A percentile compares a stretch with the other conserved stretches of the same genome.
These are phyloP conservation scores for Cynocephalus volans DNA, from an alignment of 2,113 vertebrate genomes.

Conservation along the genomic window DNA sequence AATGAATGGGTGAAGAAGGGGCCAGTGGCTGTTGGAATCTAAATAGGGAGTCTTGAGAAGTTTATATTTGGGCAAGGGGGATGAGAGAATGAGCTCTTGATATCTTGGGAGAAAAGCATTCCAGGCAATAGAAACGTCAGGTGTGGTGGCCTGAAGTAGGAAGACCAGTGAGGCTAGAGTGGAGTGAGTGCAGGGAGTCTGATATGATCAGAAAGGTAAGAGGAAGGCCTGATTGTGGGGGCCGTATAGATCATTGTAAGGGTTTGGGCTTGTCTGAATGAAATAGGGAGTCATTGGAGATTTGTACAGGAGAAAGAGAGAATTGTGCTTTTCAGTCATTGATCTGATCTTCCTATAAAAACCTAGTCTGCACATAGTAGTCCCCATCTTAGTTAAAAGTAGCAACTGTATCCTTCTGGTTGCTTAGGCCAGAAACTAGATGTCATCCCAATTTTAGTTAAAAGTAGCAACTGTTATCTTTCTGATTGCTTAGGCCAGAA, in stretches of 20 bases:
- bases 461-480: background rate
- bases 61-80: background rate
- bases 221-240: background rate
- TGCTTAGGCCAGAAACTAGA: background rate
- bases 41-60: background rate
- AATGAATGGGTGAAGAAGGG: no score
- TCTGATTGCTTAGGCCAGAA: no score
- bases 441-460: background rate
- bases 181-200: no score
- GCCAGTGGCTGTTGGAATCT: background rate
- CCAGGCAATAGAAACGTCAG: fast-evolving
- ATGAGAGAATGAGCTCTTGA: background rate
- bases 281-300: background rate
- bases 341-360: background rate
- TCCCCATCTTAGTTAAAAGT: background rate
- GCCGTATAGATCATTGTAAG: fast-evolving
- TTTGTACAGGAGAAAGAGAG: background rate
- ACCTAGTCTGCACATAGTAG: no score
- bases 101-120: background rate
- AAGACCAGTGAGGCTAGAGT: fast-evolving
- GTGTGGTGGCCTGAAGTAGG: background rate
- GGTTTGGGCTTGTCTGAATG: background rate
- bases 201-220: no score
- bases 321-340: background rate
- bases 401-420: background rate